Evolutionary conservation across 2,113 vertebrate genomes (phyloP), one percentile per base, ranked within the genome.

Genomic region (Oophaga pumilio): DNA sequence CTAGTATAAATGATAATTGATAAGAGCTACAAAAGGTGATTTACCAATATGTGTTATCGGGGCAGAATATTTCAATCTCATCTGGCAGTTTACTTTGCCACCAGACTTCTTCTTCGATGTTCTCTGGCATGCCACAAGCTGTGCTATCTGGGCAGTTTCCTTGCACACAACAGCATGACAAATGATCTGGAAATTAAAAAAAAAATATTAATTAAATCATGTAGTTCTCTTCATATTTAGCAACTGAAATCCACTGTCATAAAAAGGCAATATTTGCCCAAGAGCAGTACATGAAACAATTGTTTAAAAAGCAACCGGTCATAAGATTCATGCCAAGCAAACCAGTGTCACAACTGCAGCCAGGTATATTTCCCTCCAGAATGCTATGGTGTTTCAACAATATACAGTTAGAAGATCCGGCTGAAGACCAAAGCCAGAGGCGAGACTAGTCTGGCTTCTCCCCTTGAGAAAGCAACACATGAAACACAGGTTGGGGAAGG

Each of bases 61-160:
- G 76, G 94, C 92, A 0, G 94, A 94, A 78, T 92, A 93, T 92
- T 96, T 98, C 85, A 95, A 90, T 91, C 97, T 96, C 96, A 97
- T 96, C 85, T 92, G 95, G 92, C 95, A 97, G 90, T 96, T 98
- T 85, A 97, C 94, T 22, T 97, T 89, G 10, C 95, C 92, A 20
- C 95, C 95, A 0, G 91, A 90, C 87, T 94, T 96, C 91, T 93
- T 97, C 91, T 98, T 98, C 13, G 94, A 93, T 89, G 89, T 94
- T 89, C 93, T 96, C 93, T 98, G 97, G 22, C 91, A 93, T 33
- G 97, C 95, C 84, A 99, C 97, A 74, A 98, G 91, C 86, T 97
- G 95, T 83, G 97, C 96, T 49, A 98, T 95, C 87, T 95, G 94
- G 56, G 93, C 93, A 0, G 97, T 98, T 89, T 97, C 97, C 60